Evolutionary conservation across 2,113 vertebrate genomes (phyloP).

Genomic region (Triplophysa tibetana): DNA sequence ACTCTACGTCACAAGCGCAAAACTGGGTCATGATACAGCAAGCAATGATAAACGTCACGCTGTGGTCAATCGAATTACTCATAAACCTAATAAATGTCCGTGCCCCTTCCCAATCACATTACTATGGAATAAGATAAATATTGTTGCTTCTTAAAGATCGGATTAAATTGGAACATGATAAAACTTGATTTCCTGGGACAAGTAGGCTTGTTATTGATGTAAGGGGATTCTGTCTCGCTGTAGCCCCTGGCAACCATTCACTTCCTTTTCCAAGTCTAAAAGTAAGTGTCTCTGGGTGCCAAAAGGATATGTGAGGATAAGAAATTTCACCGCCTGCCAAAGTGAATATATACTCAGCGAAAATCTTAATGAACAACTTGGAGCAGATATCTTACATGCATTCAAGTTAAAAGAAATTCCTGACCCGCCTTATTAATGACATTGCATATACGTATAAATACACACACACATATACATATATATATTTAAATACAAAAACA

Average conservation of each 20-base stretch:
- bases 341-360: constrained; percentile 35
- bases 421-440: background rate
- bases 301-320: constrained; percentile 3
- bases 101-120: background rate
- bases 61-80: constrained; percentile 35
- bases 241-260: constrained; percentile 39
- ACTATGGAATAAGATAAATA: constrained; percentile 33
- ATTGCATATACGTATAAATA: background rate
- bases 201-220: constrained; percentile 24
- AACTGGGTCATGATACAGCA: constrained; percentile 19
- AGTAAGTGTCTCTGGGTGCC: constrained; percentile 20
- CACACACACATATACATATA: too few species aligned
- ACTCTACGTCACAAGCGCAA: background rate
- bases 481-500: background rate
- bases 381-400: background rate
- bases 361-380: constrained; percentile 20
- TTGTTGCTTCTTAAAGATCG: background rate
- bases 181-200: constrained; percentile 36
- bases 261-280: constrained; percentile 37
- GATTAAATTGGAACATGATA: constrained; percentile 39
- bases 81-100: background rate
- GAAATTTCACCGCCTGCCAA: constrained; percentile 28
- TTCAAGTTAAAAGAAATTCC: background rate
- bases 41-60: constrained; percentile 24
- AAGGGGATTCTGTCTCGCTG: constrained; percentile 21